phyloP scores from a whole-genome alignment of 1,140 invertebrate genomes.

The Pantala flavescens region DNA sequence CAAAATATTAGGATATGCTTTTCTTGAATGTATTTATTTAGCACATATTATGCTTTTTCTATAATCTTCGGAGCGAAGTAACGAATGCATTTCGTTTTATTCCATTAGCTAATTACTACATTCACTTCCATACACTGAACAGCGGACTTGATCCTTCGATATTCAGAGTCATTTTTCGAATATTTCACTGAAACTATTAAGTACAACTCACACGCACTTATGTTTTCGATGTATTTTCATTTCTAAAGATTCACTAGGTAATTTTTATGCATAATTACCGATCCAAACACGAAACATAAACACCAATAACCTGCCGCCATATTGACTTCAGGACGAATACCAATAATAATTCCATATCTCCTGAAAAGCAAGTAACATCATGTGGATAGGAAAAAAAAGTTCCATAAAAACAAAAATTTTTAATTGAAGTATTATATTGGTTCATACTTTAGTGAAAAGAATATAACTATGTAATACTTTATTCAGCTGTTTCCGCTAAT shows the following conservation, averaged over 20 bases:
- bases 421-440: neutral
- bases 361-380: too few species aligned
- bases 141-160: neutral
- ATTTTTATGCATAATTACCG: neutral
- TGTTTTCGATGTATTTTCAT: neutral
- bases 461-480: neutral
- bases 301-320: neutral
- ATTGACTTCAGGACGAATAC: neutral
- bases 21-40: neutral
- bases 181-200: neutral
- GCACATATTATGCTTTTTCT: neutral
- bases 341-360: neutral
- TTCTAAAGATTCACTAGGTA: neutral
- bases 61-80: neutral
- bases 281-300: slow-evolving; percentile 10
- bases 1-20: neutral
- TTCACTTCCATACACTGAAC: slow-evolving; percentile 2
- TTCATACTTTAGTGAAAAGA: neutral
- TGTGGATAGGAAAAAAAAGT: too few species aligned
- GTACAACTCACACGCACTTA: neutral
- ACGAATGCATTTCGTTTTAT: neutral
- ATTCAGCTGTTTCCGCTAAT: neutral
- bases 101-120: slow-evolving; percentile 10
- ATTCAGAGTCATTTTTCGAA: neutral
- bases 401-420: too few species aligned